Evolutionary conservation across 2,888 invertebrate species (phyloP).

Genomic region (Elysia crispata): DNA sequence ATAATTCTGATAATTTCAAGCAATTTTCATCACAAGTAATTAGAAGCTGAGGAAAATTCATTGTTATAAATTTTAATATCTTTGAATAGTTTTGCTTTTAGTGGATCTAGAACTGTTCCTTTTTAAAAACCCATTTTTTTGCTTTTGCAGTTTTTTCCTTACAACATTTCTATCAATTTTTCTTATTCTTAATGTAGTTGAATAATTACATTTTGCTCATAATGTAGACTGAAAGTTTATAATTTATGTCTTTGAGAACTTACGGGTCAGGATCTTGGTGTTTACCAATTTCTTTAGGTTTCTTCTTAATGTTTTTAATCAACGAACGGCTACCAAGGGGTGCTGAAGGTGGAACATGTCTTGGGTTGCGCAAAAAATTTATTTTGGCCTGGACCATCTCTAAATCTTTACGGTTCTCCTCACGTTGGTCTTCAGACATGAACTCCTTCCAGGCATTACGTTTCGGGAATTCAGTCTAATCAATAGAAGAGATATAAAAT

Average conservation of each 20-base stretch:
- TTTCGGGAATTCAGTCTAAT: slow-evolving; percentile 46
- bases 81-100: no score
- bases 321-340: slow-evolving; percentile 61
- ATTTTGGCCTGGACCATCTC: slow-evolving; percentile 70
- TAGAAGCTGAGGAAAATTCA: no score
- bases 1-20: no score
- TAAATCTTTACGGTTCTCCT: slow-evolving; percentile 65
- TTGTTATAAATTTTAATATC: no score
- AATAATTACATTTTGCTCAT: no score
- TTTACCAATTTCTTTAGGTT: slow-evolving; percentile 68
- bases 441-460: slow-evolving; percentile 72
- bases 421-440: slow-evolving; percentile 68
- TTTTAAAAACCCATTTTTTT: no score
- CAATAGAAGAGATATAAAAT: no score
- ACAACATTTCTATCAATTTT: no score
- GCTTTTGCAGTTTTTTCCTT: no score
- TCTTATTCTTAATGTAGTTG: no score
- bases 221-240: background rate
- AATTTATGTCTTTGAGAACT: slow-evolving; percentile 17
- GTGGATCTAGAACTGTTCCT: no score
- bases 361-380: slow-evolving; percentile 73
- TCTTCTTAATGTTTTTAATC: slow-evolving; percentile 63
- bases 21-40: no score
- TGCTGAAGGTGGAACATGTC: slow-evolving; percentile 67
- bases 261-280: slow-evolving; percentile 58